Conservation (phyloP, 2,797 vertebrate species). For the Lateolabrax maculatus region DNA sequence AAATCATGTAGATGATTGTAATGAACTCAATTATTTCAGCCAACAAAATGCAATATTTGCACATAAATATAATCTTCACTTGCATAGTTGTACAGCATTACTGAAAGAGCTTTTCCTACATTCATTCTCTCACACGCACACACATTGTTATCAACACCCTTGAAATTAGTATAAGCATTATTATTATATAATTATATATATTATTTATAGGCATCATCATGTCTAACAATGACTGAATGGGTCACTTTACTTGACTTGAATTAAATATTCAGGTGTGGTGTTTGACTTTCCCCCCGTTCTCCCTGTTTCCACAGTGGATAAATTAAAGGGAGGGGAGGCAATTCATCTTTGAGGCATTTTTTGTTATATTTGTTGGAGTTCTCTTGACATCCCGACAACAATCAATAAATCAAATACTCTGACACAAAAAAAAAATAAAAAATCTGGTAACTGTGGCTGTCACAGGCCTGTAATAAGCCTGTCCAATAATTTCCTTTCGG, state of each 20-base stretch:
- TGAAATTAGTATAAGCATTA: not conserved
- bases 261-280: not conserved
- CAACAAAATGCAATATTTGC: conserved; percentile 28
- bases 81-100: not conserved
- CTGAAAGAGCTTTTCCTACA: not conserved
- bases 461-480: too few relatives aligned
- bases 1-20: conserved; percentile 30
- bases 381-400: too few relatives aligned
- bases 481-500: too few relatives aligned
- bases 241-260: not conserved
- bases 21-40: conserved; percentile 30
- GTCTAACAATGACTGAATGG: not conserved
- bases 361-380: too few relatives aligned
- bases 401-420: too few relatives aligned
- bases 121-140: not conserved
- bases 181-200: too few relatives aligned
- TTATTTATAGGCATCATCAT: not conserved
- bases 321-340: too few relatives aligned
- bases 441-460: too few relatives aligned
- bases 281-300: not conserved
- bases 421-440: too few relatives aligned
- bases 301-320: not conserved
- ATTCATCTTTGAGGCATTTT: too few relatives aligned
- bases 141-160: not conserved
- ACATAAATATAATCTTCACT: conserved; percentile 12